phyloP scores from a whole-genome alignment of 2,113 vertebrate species.

The Trachemys scripta region DNA sequence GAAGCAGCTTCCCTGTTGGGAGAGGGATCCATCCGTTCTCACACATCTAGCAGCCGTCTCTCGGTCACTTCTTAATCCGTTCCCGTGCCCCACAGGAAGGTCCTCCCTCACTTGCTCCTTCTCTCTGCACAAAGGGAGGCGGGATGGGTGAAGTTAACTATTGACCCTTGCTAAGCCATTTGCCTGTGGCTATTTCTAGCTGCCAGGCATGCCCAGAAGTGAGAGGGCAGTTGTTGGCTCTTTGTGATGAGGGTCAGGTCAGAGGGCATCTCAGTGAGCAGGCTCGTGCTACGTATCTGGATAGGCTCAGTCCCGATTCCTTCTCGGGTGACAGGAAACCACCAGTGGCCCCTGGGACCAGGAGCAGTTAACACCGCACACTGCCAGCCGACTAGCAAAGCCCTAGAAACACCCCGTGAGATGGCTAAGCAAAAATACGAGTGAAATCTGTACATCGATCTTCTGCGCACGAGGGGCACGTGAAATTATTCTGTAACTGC shows the following conservation, averaged over 20 bases:
- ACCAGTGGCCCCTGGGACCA: background rate
- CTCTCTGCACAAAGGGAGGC: background rate
- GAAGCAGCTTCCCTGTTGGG: too few species aligned
- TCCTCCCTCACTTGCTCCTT: too few species aligned
- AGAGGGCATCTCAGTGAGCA: background rate
- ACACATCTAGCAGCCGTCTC: too few species aligned
- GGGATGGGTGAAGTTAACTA: background rate
- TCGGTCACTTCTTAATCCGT: background rate
- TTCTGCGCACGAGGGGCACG: background rate
- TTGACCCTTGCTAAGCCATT: too few species aligned
- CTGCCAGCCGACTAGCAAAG: background rate
- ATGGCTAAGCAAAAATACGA: background rate
- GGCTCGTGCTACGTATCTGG: background rate
- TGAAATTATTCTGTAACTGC: background rate
- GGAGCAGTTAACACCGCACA: background rate
- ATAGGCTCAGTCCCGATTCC: too few species aligned
- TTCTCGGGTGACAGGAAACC: background rate
- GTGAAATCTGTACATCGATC: background rate
- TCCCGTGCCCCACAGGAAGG: too few species aligned
- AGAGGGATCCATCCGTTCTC: too few species aligned
- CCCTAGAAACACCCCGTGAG: background rate
- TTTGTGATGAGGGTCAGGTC: background rate
- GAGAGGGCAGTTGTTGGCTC: background rate
- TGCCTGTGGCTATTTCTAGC: background rate
- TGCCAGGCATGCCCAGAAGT: background rate